Evolutionary conservation across 2,797 vertebrate species (phyloP), one percentile per base, ranked within the genome.

Genomic region (Schizopygopsis pylzovi): DNA sequence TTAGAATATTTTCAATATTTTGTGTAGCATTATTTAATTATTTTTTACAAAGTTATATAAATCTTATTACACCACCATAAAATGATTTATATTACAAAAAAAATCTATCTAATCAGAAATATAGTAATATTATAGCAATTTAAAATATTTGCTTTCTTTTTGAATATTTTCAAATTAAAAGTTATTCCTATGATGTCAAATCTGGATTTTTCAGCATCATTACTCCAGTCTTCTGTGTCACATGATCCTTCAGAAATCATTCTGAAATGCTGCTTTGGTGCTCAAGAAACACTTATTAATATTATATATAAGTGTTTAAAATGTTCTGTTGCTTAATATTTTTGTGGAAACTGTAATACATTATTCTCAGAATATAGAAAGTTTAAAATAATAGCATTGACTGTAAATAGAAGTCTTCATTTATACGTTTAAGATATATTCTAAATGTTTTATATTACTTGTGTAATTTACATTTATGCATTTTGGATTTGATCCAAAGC

Each of bases 181-280:
- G 20, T 7, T 54, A 37, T 13, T 77, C 5, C 18, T 76, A 3
- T 15, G 6, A 39, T 77, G 10, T 2, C 3, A 56, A 8, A 56
- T 20, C 28, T 39, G 5, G 4, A 56, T 76, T 54, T 43, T 37
- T 37, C 47, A 22, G 2, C 10, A 22, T 54, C 28, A 37, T n/a
- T 56, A 77, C 49, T n/a, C 18, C 28, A 13, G 28, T 54, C 11
- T 77, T 76, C 49, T 12, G 28, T 76, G 49, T 76, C 73, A 76
- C 18, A 22, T 54, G 18, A 39, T 56, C 20, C 49, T 77, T 77
- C 18, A 56, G 73, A 77, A 77, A 56, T 56, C 49, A 9, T n/a
- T 22, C 2, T 15, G 33, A 13, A 9, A 39, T 77, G 11, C 0
- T 56, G 28, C 22, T 56, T 39, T n/a, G 11, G 0, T 56, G 49